Conservation (phyloP, 1,140 invertebrate genomes). For the Drosophila miranda region DNA sequence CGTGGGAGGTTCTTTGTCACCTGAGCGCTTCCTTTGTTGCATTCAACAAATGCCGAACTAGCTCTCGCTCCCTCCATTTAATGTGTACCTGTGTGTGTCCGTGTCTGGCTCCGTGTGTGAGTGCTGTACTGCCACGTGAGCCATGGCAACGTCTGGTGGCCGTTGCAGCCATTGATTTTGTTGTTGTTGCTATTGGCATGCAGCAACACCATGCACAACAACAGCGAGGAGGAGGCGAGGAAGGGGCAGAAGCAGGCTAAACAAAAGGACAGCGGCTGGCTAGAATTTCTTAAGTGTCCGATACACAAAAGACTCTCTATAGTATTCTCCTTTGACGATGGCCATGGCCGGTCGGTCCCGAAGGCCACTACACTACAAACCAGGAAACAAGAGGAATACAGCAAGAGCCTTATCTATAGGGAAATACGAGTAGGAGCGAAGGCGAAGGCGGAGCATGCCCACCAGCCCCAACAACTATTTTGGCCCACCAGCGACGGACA, state of each 20-base stretch:
- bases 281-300: constrained; percentile 58
- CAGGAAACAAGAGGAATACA: constrained; percentile 37
- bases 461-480: constrained; percentile 7
- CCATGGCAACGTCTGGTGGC: constrained; percentile 56
- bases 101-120: constrained; percentile 22
- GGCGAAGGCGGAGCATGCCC: constrained; percentile 43
- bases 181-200: constrained; percentile 63
- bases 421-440: background rate
- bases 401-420: constrained; percentile 12
- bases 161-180: constrained; percentile 72
- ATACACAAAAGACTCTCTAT: constrained; percentile 48
- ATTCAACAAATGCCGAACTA: constrained; percentile 60
- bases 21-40: constrained; percentile 21
- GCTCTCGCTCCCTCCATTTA: background rate
- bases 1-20: constrained; percentile 45
- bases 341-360: constrained; percentile 47
- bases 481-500: constrained; percentile 15
- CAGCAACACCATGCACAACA: constrained; percentile 35
- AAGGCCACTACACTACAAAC: constrained; percentile 32
- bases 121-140: too few relatives aligned
- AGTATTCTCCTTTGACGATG: constrained; percentile 17
- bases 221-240: background rate
- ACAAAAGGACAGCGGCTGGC: constrained; percentile 49
- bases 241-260: background rate
- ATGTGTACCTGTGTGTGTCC: constrained; percentile 1